Conservation (phyloP, 1,140 invertebrate genomes). For the Leucophenga varia region DNA sequence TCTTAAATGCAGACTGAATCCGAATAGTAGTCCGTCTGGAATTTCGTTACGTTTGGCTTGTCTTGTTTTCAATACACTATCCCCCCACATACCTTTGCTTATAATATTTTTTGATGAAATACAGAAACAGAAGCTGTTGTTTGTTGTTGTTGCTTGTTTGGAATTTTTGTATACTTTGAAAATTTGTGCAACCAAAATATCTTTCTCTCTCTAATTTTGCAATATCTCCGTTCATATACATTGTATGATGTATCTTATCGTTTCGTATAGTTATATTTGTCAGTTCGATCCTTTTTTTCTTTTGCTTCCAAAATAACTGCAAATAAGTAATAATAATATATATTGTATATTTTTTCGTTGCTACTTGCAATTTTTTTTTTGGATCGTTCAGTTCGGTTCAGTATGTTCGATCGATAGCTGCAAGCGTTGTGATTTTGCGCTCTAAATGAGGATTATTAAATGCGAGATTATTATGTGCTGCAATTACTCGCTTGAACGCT, state of each 20-base stretch:
- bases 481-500: conserved; percentile 45
- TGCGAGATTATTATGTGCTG: conserved; percentile 54
- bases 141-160: conserved; percentile 25
- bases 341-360: background rate
- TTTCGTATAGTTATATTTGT: too few species aligned
- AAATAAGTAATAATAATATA: background rate
- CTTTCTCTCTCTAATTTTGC: conserved; percentile 4
- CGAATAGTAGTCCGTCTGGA: too few species aligned
- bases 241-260: too few species aligned
- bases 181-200: conserved; percentile 27
- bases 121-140: conserved; percentile 32
- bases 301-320: background rate
- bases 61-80: background rate
- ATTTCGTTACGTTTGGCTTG: too few species aligned
- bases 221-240: conserved; percentile 2
- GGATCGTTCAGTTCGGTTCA: too few species aligned
- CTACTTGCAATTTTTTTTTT: too few species aligned
- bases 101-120: conserved; percentile 27
- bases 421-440: conserved; percentile 39
- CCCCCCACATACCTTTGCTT: background rate
- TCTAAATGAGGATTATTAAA: conserved; percentile 54
- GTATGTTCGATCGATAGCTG: background rate
- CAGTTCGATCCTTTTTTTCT: too few species aligned
- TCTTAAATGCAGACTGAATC: too few species aligned
- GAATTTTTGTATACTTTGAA: conserved; percentile 42